A percentile compares a stretch with the other conserved stretches of the same genome.
Evolutionary conservation across 2,797 vertebrate genomes (phyloP).

Genomic region (Microchirus variegatus): DNA sequence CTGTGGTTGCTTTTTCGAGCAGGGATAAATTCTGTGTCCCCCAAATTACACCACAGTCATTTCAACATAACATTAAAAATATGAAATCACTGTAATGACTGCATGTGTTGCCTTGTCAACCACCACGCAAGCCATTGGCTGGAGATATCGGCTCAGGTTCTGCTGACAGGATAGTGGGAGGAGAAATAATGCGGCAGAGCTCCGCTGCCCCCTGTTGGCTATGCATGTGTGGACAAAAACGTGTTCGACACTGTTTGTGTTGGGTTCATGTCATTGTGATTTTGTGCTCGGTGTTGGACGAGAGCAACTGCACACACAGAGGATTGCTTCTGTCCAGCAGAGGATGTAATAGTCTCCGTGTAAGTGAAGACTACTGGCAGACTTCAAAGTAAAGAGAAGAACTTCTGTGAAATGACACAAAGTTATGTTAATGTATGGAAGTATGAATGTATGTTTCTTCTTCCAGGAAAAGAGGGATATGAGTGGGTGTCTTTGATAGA

Average conservation of each 20-base stretch:
- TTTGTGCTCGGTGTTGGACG: background rate
- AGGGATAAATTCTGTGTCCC: background rate
- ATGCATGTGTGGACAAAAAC: background rate
- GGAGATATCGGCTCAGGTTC: background rate
- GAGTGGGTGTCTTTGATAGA: background rate
- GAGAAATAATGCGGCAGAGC: background rate
- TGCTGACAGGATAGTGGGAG: background rate
- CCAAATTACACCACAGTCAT: no score
- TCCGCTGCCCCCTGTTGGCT: conserved; percentile 57
- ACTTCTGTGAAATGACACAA: conserved; percentile 2
- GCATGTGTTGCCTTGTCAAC: background rate
- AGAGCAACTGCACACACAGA: background rate
- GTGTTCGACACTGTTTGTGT: no score
- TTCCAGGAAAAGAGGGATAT: background rate
- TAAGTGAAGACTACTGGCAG: background rate
- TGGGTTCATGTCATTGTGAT: background rate
- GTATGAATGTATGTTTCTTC: conserved; percentile 6
- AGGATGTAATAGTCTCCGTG: background rate
- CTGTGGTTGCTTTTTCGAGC: background rate
- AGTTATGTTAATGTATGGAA: conserved; percentile 5
- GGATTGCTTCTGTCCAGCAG: conserved; percentile 1
- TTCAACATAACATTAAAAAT: no score
- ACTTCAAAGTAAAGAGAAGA: conserved; percentile 36
- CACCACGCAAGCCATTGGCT: background rate
- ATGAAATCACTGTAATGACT: no score